Evolutionary conservation across 2,888 invertebrate genomes (phyloP).

Genomic region (Temnothorax unifasciatus): DNA sequence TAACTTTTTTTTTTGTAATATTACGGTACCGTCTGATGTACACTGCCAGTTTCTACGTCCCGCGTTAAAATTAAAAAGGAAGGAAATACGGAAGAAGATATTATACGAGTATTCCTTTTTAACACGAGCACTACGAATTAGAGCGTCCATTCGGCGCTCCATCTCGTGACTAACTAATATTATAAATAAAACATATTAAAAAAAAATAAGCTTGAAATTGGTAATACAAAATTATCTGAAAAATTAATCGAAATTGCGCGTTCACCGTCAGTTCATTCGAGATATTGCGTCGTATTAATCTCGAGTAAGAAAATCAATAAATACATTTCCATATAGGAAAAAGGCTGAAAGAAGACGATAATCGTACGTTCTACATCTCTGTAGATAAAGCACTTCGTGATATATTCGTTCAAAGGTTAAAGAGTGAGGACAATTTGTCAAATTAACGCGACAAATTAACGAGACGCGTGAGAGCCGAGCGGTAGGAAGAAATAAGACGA

Average conservation of each 20-base stretch:
- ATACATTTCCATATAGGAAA: not conserved
- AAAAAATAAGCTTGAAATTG: not conserved
- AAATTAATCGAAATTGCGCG: not conserved
- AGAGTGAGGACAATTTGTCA: not conserved
- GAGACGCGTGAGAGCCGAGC: not conserved
- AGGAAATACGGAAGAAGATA: constrained; percentile 22
- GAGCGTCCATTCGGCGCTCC: not conserved
- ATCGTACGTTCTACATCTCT: not conserved
- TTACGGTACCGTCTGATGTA: constrained; percentile 41
- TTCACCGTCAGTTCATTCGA: not conserved
- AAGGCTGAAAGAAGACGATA: not conserved
- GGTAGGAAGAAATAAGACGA: not conserved
- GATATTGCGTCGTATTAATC: not conserved
- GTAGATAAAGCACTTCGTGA: not conserved
- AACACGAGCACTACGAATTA: constrained; percentile 34
- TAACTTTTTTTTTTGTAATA: constrained; percentile 46
- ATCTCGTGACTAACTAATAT: not conserved
- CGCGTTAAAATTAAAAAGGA: constrained; percentile 25
- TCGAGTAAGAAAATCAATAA: not conserved
- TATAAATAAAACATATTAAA: not conserved
- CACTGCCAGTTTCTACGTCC: not conserved
- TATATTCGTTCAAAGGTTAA: not conserved
- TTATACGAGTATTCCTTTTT: constrained; percentile 18
- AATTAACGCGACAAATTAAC: constrained; percentile 24
- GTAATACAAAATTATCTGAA: not conserved